A percentile compares a stretch with the other conserved stretches of the same genome.
phyloP scores from a whole-genome alignment of 2,113 vertebrate species.

The Beaufortia kweichowensis region DNA sequence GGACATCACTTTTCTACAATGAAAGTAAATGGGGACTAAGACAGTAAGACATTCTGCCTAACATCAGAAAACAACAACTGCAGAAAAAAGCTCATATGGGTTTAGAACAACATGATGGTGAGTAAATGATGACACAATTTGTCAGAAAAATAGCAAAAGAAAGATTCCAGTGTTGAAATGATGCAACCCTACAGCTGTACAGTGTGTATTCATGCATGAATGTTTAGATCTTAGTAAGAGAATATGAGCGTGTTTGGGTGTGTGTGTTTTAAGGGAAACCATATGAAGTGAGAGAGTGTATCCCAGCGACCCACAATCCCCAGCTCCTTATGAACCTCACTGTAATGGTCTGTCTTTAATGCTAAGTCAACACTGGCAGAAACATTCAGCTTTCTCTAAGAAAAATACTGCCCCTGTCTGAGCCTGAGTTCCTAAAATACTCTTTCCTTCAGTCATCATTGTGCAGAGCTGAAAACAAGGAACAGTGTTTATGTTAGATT shows the following conservation, averaged over 20 bases:
- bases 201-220: slow-evolving; percentile 12
- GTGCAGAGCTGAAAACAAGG: slow-evolving; percentile 6
- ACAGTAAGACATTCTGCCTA: too few relatives aligned
- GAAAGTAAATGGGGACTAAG: too few relatives aligned
- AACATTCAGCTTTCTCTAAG: not conserved
- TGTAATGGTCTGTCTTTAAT: slow-evolving; percentile 67
- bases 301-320: slow-evolving; percentile 6
- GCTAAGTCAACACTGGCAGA: slow-evolving; percentile 66
- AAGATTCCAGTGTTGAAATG: not conserved
- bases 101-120: too few relatives aligned
- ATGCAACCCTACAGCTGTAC: slow-evolving; percentile 6
- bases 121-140: not conserved
- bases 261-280: slow-evolving; percentile 17
- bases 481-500: slow-evolving; percentile 3
- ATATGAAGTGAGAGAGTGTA: slow-evolving; percentile 31
- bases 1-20: too few relatives aligned
- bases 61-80: too few relatives aligned
- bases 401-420: slow-evolving; percentile 30
- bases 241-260: not conserved
- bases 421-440: slow-evolving; percentile 23
- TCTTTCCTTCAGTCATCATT: slow-evolving; percentile 12
- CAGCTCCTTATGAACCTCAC: slow-evolving; percentile 61
- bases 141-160: not conserved
- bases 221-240: slow-evolving; percentile 5
- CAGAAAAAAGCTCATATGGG: too few relatives aligned